These are phyloP conservation scores for Pammene aurita DNA, from an alignment of 2,888 invertebrate genomes.

Conservation along the genomic window DNA sequence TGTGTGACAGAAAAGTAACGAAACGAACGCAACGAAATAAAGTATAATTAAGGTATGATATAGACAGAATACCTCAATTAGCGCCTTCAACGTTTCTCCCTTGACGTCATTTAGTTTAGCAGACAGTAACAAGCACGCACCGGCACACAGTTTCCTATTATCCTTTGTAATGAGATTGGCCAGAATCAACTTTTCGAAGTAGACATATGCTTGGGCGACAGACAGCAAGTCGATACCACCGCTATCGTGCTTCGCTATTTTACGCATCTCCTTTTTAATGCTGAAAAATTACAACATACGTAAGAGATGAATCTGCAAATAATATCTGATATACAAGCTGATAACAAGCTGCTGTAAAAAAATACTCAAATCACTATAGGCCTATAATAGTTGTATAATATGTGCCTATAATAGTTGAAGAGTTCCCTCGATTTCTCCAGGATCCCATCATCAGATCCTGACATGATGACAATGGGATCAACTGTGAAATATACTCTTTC, in stretches of 20 bases:
- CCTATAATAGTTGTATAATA: too few species aligned
- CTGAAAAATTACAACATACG: slow-evolving; percentile 78
- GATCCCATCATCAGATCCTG: too few species aligned
- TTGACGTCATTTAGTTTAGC: slow-evolving; percentile 99
- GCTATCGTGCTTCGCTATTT: slow-evolving; percentile 93
- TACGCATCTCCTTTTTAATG: slow-evolving; percentile 97
- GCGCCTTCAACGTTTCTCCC: slow-evolving; percentile 91
- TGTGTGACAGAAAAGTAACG: too few species aligned
- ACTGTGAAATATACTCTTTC: too few species aligned
- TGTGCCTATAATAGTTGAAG: too few species aligned
- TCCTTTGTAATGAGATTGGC: slow-evolving; percentile 96
- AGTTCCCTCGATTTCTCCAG: too few species aligned
- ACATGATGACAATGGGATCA: too few species aligned
- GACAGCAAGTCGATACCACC: slow-evolving; percentile 93
- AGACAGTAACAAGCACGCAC: slow-evolving; percentile 95
- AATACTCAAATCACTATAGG: too few species aligned
- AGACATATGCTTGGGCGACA: slow-evolving; percentile 98
- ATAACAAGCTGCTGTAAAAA: too few species aligned
- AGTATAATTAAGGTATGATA: too few species aligned
- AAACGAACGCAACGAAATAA: too few species aligned
- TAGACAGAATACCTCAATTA: slow-evolving; percentile 90
- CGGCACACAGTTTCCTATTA: slow-evolving; percentile 97
- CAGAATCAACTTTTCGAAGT: slow-evolving; percentile 97
- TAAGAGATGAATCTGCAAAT: not conserved
- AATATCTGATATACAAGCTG: too few species aligned